Conservation (phyloP, 2,113 vertebrate species). For the Pampusana beccarii region DNA sequence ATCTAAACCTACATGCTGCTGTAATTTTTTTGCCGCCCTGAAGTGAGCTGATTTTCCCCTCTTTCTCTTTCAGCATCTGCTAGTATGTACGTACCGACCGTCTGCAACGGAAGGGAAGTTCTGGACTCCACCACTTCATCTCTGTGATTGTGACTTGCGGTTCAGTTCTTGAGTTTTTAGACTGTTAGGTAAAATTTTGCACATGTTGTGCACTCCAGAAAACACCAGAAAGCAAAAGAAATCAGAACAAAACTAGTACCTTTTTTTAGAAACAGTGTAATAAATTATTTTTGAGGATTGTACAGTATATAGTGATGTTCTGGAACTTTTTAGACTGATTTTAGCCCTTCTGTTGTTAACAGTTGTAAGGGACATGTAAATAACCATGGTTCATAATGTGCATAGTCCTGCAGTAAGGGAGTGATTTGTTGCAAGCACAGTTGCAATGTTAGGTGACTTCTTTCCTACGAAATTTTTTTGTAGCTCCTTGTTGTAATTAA, state of each 20-base stretch:
- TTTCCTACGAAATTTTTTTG: slow-evolving; percentile 88
- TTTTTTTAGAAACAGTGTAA: slow-evolving; percentile 92
- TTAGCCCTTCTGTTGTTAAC: slow-evolving; percentile 87
- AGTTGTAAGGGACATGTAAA: slow-evolving; percentile 85
- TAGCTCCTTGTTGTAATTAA: slow-evolving; percentile 95
- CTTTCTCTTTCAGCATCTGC: slow-evolving; percentile 86
- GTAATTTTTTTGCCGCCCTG: not conserved
- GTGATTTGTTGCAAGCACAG: slow-evolving; percentile 79
- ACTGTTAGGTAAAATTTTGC: slow-evolving; percentile 86
- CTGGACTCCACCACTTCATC: slow-evolving; percentile 98
- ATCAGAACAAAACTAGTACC: slow-evolving; percentile 76
- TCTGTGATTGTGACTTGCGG: slow-evolving; percentile 83
- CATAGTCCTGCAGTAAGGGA: slow-evolving; percentile 76
- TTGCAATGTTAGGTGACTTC: slow-evolving; percentile 87
- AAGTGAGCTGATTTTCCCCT: not conserved
- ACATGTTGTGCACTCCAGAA: slow-evolving; percentile 75
- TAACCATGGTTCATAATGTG: slow-evolving; percentile 82
- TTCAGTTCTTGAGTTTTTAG: slow-evolving; percentile 80
- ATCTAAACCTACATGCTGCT: not conserved
- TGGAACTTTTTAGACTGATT: slow-evolving; percentile 94
- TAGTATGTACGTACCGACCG: slow-evolving; percentile 88
- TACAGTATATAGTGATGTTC: slow-evolving; percentile 94
- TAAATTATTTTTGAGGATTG: slow-evolving; percentile 99
- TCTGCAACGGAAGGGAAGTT: slow-evolving; percentile 98
- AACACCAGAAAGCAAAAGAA: slow-evolving; percentile 57